Base-by-base conservation (phyloP, 2,113 vertebrate species). In the Casuarius casuarius region DNA sequence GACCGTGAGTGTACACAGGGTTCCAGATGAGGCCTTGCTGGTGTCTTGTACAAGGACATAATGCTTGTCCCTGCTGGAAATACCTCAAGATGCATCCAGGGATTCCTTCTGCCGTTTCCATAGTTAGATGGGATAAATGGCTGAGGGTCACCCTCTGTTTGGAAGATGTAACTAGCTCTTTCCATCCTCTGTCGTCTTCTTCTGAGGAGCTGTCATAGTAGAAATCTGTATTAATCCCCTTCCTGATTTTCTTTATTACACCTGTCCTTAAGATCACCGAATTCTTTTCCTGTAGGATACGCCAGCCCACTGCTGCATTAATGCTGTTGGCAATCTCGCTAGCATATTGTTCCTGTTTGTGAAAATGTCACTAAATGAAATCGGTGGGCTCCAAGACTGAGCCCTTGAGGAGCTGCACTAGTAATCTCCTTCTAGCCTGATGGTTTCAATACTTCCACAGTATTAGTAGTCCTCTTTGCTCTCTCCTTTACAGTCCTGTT, bases 1-100 rank as follows among this genome's bases (percentile, higher is more conserved):
- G 84, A 72, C 78, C 10, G 0, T 62, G 82, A 95, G 26, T 19
- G 12, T 79, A 68, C 1, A 1, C 14, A 72, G 46, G 31, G 74
- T 89, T 95, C 76, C 61, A 89, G 54, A 92, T 84, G 87, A 89
- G 31, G 70, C 48, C 59, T 94, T 81, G 23, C 35, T 75, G 21
- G 21, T 71, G 38, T 78, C 35, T 89, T 89, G 31, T 74, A 61
- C 80, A 11, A 16, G 17, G 48, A 82, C 21, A 92, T 79, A 82
- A 61, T 48, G 44, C 63, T 84, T 87, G 19, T 75, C 21, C 31
- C 70, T 49, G 8, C 26, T 90, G 68, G 75, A 92, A 90, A 76
- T 92, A 83, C 40, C 10, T 79, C 44, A 79, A 46, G n/a, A 46
- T 80, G 51, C 29, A 51, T 87, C 52, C 12, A 44, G 58, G 3